Conservation (phyloP, 2,797 vertebrate species). For the Euthynnus affinis region DNA sequence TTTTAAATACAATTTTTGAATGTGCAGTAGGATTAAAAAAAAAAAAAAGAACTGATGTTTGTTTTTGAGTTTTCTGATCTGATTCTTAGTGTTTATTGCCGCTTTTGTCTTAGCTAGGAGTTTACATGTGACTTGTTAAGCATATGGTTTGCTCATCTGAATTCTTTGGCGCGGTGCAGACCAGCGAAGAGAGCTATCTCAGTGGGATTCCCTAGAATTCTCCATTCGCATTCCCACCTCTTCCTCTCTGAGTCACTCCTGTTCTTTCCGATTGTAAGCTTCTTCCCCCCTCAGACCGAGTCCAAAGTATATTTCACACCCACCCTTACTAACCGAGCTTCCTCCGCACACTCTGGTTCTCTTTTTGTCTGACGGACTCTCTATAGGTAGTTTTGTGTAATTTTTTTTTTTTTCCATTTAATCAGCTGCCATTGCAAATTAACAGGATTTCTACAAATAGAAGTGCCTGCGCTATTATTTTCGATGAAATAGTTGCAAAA, state of each 20-base stretch:
- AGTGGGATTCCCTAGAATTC: slow-evolving; percentile 81
- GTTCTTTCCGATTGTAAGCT: slow-evolving; percentile 78
- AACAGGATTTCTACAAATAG: slow-evolving; percentile 21
- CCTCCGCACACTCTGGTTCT: slow-evolving; percentile 36
- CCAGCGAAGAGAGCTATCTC: slow-evolving; percentile 71
- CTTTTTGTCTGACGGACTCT: slow-evolving; percentile 27
- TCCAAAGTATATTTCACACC: slow-evolving; percentile 72
- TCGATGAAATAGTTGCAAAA: slow-evolving; percentile 12
- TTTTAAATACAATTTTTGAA: slow-evolving; percentile 16
- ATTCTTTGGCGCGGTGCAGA: slow-evolving; percentile 74
- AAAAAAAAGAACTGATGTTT: not conserved
- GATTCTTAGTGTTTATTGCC: slow-evolving; percentile 39
- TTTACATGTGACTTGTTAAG: slow-evolving; percentile 68
- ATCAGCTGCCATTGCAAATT: slow-evolving; percentile 31
- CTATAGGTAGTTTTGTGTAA: slow-evolving; percentile 12
- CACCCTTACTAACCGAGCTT: slow-evolving; percentile 49
- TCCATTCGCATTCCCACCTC: slow-evolving; percentile 76
- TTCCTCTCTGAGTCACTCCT: slow-evolving; percentile 78
- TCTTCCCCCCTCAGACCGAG: slow-evolving; percentile 54
- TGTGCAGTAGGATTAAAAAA: not conserved
- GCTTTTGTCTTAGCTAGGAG: slow-evolving; percentile 34
- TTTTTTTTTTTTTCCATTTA: slow-evolving; percentile 32
- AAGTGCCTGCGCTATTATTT: not conserved
- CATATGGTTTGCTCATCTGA: slow-evolving; percentile 83
- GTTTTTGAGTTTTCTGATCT: slow-evolving; percentile 21